Conservation (phyloP, 1,140 invertebrate genomes). For the Popillia japonica region DNA sequence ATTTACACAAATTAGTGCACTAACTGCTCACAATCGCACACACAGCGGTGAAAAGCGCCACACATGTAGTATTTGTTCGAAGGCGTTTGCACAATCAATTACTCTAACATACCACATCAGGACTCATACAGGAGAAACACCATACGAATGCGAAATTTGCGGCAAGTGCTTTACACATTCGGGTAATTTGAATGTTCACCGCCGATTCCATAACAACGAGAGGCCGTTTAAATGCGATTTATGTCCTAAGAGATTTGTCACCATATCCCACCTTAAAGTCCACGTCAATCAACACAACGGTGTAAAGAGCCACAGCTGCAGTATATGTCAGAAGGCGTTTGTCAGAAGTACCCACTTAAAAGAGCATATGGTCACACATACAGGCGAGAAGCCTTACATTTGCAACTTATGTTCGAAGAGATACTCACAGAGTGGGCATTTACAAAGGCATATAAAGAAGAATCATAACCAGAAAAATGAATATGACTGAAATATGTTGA, state of each 20-base stretch:
- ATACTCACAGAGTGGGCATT: slow-evolving; percentile 67
- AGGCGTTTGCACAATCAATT: slow-evolving; percentile 59
- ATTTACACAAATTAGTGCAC: slow-evolving; percentile 48
- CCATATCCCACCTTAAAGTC: slow-evolving; percentile 47
- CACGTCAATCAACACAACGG: slow-evolving; percentile 48
- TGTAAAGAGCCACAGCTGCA: slow-evolving; percentile 62
- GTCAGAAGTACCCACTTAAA: slow-evolving; percentile 68
- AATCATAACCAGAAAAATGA: not conserved
- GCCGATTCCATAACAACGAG: slow-evolving; percentile 53
- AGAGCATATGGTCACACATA: slow-evolving; percentile 69
- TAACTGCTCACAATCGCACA: slow-evolving; percentile 88
- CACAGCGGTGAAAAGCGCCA: slow-evolving; percentile 94
- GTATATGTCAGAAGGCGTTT: slow-evolving; percentile 66
- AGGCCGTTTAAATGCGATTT: slow-evolving; percentile 46
- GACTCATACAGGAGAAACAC: no score
- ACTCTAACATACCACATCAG: slow-evolving; percentile 48
- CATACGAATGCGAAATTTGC: no score
- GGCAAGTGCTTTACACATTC: slow-evolving; percentile 73
- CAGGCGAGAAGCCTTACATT: slow-evolving; percentile 68
- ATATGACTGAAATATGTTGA: not conserved
- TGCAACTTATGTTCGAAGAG: slow-evolving; percentile 66
- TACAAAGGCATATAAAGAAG: slow-evolving; percentile 62
- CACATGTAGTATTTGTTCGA: slow-evolving; percentile 69
- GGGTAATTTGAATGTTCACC: slow-evolving; percentile 65
- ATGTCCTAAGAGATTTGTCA: slow-evolving; percentile 48